These are phyloP conservation scores for Sphaerophoria rueppellii DNA, from an alignment of 2,888 invertebrate species.

Conservation along the genomic window DNA sequence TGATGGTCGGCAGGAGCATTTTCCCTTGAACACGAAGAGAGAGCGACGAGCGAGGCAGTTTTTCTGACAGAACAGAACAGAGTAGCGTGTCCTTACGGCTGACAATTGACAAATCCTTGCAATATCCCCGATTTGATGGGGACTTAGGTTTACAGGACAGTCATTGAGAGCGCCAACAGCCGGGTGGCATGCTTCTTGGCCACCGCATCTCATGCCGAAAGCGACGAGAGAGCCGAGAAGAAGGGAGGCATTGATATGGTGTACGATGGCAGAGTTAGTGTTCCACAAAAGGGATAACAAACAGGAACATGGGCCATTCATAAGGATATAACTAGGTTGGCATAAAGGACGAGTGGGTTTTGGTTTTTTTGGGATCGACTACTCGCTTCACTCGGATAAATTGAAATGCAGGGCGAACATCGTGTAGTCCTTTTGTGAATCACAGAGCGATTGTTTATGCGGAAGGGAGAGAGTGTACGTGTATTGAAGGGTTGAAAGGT, in stretches of 20 bases:
- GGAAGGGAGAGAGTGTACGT: conserved; percentile 21
- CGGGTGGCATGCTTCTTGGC: conserved; percentile 72
- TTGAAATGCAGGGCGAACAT: conserved; percentile 71
- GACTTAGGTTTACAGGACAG: conserved; percentile 73
- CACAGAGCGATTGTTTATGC: conserved; percentile 38
- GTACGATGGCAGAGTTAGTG: conserved; percentile 73
- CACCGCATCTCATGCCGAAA: conserved; percentile 16
- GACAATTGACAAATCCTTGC: conserved; percentile 74
- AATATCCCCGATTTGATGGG: conserved; percentile 74
- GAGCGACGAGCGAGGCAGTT: conserved; percentile 33
- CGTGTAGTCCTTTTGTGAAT: conserved; percentile 70
- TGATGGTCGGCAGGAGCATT: conserved; percentile 45
- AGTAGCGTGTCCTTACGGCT: conserved; percentile 66
- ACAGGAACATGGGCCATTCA: conserved; percentile 73
- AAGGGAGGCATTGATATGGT: conserved; percentile 49
- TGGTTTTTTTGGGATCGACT: background rate
- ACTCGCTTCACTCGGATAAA: conserved; percentile 54
- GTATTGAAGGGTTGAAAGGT: conserved; percentile 58
- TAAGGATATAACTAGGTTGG: conserved; percentile 55
- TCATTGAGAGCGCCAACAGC: conserved; percentile 74
- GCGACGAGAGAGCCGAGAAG: conserved; percentile 24
- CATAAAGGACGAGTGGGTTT: conserved; percentile 29
- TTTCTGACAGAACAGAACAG: conserved; percentile 7
- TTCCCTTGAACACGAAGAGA: background rate
- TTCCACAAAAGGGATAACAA: conserved; percentile 74